Conservation (phyloP, 2,888 invertebrate genomes). For the Cetonia aurata region DNA sequence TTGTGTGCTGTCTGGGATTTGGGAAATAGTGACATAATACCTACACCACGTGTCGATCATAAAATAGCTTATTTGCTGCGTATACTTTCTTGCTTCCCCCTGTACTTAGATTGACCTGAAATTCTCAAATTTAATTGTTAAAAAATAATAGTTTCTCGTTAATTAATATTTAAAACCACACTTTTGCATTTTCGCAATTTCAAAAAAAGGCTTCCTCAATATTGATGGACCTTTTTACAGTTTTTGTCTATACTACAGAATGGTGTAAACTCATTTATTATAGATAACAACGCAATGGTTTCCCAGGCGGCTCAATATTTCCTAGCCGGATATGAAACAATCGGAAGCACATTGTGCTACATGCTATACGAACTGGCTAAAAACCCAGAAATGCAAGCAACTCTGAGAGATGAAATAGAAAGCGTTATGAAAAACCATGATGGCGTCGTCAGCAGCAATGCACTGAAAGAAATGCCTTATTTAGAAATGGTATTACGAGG, state of each 20-base stretch:
- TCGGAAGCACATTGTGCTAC: constrained; percentile 69
- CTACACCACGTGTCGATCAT: no score
- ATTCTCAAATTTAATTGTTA: no score
- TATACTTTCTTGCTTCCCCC: no score
- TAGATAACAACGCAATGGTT: constrained; percentile 58
- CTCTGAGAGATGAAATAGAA: constrained; percentile 62
- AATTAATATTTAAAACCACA: no score
- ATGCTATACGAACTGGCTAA: constrained; percentile 62
- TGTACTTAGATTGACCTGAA: no score
- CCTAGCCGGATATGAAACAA: constrained; percentile 68
- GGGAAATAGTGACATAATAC: no score
- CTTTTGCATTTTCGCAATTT: no score
- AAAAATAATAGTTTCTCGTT: no score
- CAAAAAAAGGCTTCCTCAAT: no score
- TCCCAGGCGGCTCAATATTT: constrained; percentile 73
- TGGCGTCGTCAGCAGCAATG: constrained; percentile 68
- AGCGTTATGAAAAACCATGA: constrained; percentile 60
- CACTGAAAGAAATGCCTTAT: constrained; percentile 69
- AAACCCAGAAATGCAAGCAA: constrained; percentile 63
- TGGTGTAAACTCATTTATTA: not conserved
- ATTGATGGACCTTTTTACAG: not conserved
- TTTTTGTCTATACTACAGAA: not conserved
- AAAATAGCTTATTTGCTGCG: no score
- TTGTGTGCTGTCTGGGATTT: no score
- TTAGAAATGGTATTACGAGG: constrained; percentile 72